Evolutionary conservation across 2,797 vertebrate genomes (phyloP), one percentile per base, ranked within the genome.

Genomic region (Brachyrhaphis roseni): DNA sequence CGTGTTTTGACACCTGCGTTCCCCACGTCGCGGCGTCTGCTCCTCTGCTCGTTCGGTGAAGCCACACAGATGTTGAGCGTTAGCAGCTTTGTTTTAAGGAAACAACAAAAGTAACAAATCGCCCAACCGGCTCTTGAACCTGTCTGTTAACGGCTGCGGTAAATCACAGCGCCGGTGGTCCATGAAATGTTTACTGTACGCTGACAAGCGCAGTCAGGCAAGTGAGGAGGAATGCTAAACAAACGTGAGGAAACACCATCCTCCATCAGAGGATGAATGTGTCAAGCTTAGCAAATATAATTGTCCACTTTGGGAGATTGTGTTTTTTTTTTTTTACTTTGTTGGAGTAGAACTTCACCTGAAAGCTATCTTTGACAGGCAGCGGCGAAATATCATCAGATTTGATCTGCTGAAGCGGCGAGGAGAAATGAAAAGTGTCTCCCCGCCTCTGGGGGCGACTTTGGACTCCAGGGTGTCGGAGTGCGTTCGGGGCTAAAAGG

Each of bases 371-470:
- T 71, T 71, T 45, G 26, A 5, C 68, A 36, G 47, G 23, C 74
- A 71, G 47, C 16, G 3, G 62, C 64, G 78, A 79, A 90, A 91
- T 87, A 84, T 74, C 87, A 87, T 87, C 85, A 83, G 83, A 84
- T 84, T 41, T 66, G 74, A 43, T 46, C 31, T 5, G 49, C 46
- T 8, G 31, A 6, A 78, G 78, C 75, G 45, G 62, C 41, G 39
- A 31, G 4, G 0, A 39, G 70, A 74, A 79, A 57, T 66, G 10
- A 62, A 62, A 81, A 76, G 74, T 55, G 36, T 36, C 34, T 82
- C 39, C 1, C 68, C 59, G 1, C 87, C 72, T 79, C 13, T 0
- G 74, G 79, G 80, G 81, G 76, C 47, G 81, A 87, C 81, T 82
- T 76, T 23, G 71, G 53, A 78, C 78, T 68, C 51, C 0, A 0